Conservation (phyloP, 2,113 vertebrate species). For the Centropristis striata region DNA sequence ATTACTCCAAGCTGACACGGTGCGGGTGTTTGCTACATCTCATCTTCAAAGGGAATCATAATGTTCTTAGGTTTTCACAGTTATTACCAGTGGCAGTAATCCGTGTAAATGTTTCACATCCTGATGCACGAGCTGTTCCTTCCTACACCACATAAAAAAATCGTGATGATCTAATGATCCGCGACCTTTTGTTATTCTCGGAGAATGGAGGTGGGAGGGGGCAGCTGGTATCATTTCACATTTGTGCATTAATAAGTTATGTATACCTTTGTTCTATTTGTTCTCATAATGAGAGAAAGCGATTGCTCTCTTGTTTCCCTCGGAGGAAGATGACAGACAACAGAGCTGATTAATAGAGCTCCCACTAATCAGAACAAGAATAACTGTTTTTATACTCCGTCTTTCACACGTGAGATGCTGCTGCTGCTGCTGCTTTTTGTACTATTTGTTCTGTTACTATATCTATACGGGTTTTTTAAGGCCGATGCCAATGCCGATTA, state of each 20-base stretch:
- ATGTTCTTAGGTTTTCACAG: constrained; percentile 58
- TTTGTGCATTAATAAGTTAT: background rate
- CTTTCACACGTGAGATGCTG: too few relatives aligned
- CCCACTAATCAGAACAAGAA: background rate
- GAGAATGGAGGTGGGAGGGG: background rate
- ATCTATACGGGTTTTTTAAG: too few relatives aligned
- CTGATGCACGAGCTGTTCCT: constrained; percentile 27
- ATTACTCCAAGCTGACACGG: constrained; percentile 19
- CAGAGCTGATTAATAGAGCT: constrained; percentile 15
- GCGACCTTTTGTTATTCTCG: constrained; percentile 17
- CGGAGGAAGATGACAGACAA: constrained; percentile 1
- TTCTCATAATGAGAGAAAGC: background rate
- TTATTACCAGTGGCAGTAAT: constrained; percentile 45
- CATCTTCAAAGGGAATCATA: constrained; percentile 62
- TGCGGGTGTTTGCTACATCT: constrained; percentile 32
- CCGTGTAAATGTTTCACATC: constrained; percentile 12
- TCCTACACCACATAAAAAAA: background rate
- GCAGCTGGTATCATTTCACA: constrained; percentile 11
- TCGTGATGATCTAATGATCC: constrained; percentile 20
- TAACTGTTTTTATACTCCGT: too few relatives aligned
- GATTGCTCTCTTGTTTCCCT: constrained; percentile 1
- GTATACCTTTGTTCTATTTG: constrained; percentile 13
- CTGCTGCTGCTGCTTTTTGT: too few relatives aligned
- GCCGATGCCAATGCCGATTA: too few relatives aligned
- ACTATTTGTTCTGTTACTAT: too few relatives aligned